These are phyloP conservation scores for Pseudomugil gertrudae DNA, from an alignment of 2,797 vertebrate genomes.

Conservation along the genomic window DNA sequence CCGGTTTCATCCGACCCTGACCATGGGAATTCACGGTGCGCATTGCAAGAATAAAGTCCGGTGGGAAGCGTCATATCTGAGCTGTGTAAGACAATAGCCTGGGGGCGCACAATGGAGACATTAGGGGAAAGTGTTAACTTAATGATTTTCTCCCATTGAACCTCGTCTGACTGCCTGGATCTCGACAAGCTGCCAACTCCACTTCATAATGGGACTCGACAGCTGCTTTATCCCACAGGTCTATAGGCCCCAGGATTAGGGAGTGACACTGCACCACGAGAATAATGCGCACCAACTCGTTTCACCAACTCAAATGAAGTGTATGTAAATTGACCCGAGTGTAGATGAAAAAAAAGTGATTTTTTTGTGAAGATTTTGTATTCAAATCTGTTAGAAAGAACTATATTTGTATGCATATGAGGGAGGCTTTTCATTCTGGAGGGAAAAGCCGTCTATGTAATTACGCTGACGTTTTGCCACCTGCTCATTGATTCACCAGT, in stretches of 20 bases:
- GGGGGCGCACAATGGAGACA: conserved; percentile 86
- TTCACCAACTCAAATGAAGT: conserved; percentile 86
- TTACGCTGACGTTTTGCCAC: conserved; percentile 97
- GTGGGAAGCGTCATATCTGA: conserved; percentile 84
- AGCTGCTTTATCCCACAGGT: conserved; percentile 88
- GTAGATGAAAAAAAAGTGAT: conserved; percentile 81
- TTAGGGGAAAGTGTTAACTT: conserved; percentile 95
- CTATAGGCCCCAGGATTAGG: conserved; percentile 88
- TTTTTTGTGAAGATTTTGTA: conserved; percentile 79
- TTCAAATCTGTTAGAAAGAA: conserved; percentile 80
- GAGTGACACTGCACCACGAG: conserved; percentile 84
- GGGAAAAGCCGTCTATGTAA: conserved; percentile 87
- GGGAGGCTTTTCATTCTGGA: conserved; percentile 71
- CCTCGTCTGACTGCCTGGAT: conserved; percentile 87
- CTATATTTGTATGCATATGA: conserved; percentile 85
- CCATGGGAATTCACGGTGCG: conserved; percentile 77
- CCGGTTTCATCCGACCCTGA: conserved; percentile 64
- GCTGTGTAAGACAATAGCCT: conserved; percentile 85
- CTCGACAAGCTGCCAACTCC: conserved; percentile 89
- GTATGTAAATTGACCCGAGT: conserved; percentile 82
- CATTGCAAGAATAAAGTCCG: conserved; percentile 74
- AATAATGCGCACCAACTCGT: conserved; percentile 85
- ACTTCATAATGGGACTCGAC: conserved; percentile 87
- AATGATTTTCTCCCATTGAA: conserved; percentile 91
- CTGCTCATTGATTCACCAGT: conserved; percentile 98